A percentile compares a stretch with the other conserved stretches of the same genome.
These are phyloP conservation scores for Taxidea taxus DNA, from an alignment of 2,113 vertebrate species.

Conservation along the genomic window DNA sequence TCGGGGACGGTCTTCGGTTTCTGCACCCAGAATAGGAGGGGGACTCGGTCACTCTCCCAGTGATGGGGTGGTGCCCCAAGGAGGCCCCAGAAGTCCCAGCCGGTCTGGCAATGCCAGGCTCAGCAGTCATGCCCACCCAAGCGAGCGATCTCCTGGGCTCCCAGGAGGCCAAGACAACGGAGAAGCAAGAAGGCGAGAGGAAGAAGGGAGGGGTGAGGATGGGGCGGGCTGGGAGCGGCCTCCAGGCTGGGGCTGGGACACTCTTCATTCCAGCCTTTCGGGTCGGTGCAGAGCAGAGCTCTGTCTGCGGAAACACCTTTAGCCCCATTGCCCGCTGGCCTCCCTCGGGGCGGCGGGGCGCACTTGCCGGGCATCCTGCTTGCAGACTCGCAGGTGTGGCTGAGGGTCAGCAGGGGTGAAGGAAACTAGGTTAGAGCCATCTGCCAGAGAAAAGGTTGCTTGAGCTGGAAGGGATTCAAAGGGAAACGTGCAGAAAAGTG, in stretches of 20 bases:
- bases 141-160: neutral
- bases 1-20: neutral
- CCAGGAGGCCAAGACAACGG: neutral
- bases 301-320: neutral
- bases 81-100: conserved; percentile 30
- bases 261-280: neutral
- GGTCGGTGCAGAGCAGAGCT: neutral
- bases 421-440: neutral
- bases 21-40: neutral
- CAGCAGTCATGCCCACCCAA: neutral
- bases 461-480: neutral
- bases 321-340: neutral
- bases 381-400: neutral
- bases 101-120: neutral
- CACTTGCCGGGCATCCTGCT: neutral
- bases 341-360: neutral
- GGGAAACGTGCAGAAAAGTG: neutral
- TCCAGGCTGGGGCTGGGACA: neutral
- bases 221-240: neutral
- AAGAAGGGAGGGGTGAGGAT: rapidly evolving
- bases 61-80: neutral
- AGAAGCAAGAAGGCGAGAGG: neutral
- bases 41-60: neutral
- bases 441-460: neutral
- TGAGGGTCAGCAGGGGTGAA: neutral